phyloP scores from a whole-genome alignment of 1,140 invertebrate species.

The Zelostemma sp. region DNA sequence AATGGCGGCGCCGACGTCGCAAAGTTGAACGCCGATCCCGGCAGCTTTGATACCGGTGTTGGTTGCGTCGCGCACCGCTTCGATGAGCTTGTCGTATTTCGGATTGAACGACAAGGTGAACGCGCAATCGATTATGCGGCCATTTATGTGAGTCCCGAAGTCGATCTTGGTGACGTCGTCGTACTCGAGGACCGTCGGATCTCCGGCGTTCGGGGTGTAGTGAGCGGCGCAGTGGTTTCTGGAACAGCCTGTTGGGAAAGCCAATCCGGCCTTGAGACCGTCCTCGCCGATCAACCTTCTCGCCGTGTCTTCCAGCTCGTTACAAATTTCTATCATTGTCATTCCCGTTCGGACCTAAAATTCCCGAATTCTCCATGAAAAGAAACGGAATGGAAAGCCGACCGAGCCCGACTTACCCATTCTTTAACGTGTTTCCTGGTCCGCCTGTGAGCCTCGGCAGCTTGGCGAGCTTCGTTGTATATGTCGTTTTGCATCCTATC shows the following conservation, averaged over 20 bases:
- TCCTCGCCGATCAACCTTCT: constrained; percentile 95
- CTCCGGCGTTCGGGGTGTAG: constrained; percentile 99
- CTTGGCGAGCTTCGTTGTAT: constrained; percentile 94
- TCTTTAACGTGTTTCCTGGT: constrained; percentile 70
- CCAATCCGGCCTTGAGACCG: constrained; percentile 95
- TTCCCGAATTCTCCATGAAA: neutral
- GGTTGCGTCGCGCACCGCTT: constrained; percentile 97
- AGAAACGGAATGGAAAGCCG: no score
- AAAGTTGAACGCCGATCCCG: constrained; percentile 97
- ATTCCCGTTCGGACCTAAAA: constrained; percentile 94
- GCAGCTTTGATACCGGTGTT: constrained; percentile 96
- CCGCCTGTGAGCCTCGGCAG: constrained; percentile 97
- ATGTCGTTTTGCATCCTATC: constrained; percentile 88
- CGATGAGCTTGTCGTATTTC: constrained; percentile 95
- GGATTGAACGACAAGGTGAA: constrained; percentile 98
- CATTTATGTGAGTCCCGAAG: constrained; percentile 99
- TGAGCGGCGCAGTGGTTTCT: constrained; percentile 99
- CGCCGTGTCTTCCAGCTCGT: constrained; percentile 93
- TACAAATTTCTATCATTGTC: constrained; percentile 99
- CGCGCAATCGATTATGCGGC: constrained; percentile 98
- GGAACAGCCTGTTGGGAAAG: constrained; percentile 99
- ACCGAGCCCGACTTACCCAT: no score
- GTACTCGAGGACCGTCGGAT: constrained; percentile 92
- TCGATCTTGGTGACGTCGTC: constrained; percentile 99
- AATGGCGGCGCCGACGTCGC: constrained; percentile 97